These are phyloP conservation scores for Noctua comes DNA, from an alignment of 2,888 invertebrate species.

Conservation along the genomic window DNA sequence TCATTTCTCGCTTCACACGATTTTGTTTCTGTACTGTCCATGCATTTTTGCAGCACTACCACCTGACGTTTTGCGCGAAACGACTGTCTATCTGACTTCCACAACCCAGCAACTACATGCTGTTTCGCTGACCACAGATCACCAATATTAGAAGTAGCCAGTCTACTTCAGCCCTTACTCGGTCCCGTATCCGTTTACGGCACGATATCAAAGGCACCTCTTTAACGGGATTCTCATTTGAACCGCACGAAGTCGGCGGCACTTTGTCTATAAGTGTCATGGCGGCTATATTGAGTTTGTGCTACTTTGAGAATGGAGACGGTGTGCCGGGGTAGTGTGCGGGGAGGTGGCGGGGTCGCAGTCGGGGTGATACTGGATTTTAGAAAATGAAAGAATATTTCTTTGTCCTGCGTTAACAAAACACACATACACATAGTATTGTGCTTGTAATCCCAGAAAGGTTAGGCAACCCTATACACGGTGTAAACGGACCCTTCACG, in stretches of 20 bases:
- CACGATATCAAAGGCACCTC: slow-evolving; percentile 52
- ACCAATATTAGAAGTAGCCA: not conserved
- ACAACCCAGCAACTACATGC: not conserved
- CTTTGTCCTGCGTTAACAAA: not conserved
- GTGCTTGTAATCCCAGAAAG: not conserved
- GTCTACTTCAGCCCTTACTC: not conserved
- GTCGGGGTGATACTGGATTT: not conserved
- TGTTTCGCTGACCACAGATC: not conserved
- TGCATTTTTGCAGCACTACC: no score
- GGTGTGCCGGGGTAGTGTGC: slow-evolving; percentile 4
- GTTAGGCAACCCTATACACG: no score
- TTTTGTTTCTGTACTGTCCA: no score
- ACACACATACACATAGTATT: not conserved
- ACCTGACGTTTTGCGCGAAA: no score
- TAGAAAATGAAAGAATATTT: not conserved
- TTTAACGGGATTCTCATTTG: slow-evolving; percentile 46
- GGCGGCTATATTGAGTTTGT: slow-evolving; percentile 58
- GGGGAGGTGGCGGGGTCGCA: slow-evolving; percentile 7
- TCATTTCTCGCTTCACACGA: no score
- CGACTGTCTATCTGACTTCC: not conserved
- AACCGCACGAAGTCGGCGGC: slow-evolving; percentile 24
- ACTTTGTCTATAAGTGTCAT: slow-evolving; percentile 60
- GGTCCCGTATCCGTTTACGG: slow-evolving; percentile 43
- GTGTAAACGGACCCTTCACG: no score
- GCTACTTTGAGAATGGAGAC: slow-evolving; percentile 38